phyloP scores from a whole-genome alignment of 2,113 vertebrate species.

The Anoplopoma fimbria region DNA sequence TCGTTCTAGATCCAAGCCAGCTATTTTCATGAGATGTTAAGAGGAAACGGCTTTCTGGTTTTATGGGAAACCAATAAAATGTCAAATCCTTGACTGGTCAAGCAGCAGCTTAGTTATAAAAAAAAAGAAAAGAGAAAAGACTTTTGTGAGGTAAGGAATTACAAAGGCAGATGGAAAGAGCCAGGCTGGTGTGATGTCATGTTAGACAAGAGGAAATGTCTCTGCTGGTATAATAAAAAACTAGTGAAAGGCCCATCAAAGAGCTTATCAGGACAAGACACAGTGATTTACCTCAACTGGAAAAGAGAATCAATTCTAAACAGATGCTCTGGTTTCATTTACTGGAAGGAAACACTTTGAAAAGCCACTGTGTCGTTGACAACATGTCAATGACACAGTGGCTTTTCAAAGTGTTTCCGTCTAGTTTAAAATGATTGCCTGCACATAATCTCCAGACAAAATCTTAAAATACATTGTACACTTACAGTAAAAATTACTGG shows the following conservation, averaged over 20 bases:
- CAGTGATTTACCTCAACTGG: constrained; percentile 43
- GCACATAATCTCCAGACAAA: constrained; percentile 37
- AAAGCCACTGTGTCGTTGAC: no score
- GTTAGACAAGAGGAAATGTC: constrained; percentile 28
- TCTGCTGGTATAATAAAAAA: constrained; percentile 8
- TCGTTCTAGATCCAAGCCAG: constrained; percentile 28
- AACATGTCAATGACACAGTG: constrained; percentile 51
- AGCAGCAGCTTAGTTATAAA: constrained; percentile 57
- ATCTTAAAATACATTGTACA: constrained; percentile 20
- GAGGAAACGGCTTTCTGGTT: constrained; percentile 53
- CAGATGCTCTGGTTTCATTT: constrained; percentile 64
- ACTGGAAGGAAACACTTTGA: no score
- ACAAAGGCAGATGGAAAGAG: constrained; percentile 63
- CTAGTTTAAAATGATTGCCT: background rate
- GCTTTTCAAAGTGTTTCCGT: constrained; percentile 19
- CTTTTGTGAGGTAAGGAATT: constrained; percentile 51
- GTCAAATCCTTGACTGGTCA: constrained; percentile 56
- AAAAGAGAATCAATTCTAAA: constrained; percentile 37
- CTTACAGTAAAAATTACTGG: background rate
- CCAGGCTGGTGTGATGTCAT: constrained; percentile 52
- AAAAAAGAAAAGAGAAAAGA: constrained; percentile 17
- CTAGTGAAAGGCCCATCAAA: constrained; percentile 16
- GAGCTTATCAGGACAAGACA: constrained; percentile 35
- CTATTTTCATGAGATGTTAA: constrained; percentile 64
- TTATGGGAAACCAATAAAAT: constrained; percentile 73